Conservation (phyloP, 1,140 invertebrate genomes). For the Drosophila quadrilineata region DNA sequence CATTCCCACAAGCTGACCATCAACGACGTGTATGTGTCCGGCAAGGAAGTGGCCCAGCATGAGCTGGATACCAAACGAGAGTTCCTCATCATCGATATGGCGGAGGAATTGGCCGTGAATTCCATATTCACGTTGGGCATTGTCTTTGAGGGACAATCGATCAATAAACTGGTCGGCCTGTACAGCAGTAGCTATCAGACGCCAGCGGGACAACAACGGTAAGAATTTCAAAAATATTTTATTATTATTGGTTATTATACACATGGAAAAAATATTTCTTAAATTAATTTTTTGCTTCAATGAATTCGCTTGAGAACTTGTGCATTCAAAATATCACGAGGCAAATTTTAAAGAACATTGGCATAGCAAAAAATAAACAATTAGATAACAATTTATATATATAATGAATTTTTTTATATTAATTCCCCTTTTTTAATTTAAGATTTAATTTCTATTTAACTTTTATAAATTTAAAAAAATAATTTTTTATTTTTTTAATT, state of each 20-base stretch:
- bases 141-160: slow-evolving; percentile 81
- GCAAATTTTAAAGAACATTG: no score
- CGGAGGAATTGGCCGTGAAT: slow-evolving; percentile 22
- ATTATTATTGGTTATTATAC: no score
- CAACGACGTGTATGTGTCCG: slow-evolving; percentile 47
- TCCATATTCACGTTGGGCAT: slow-evolving; percentile 54
- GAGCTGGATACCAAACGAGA: slow-evolving; percentile 56
- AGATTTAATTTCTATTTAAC: no score
- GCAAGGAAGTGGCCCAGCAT: slow-evolving; percentile 27
- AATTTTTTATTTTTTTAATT: not conserved
- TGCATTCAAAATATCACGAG: no score
- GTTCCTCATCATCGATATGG: slow-evolving; percentile 58
- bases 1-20: slow-evolving; percentile 84
- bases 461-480: not conserved
- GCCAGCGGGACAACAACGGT: slow-evolving; percentile 69
- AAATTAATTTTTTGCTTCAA: no score
- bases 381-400: no score
- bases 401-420: no score
- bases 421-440: no score
- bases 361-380: no score
- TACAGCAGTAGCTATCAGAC: slow-evolving; percentile 81
- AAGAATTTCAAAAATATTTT: slow-evolving; percentile 39
- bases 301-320: no score
- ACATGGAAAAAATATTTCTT: no score
- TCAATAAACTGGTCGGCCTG: slow-evolving; percentile 81